Percentiles rank a stretch among this genome's conserved stretches.
These are phyloP conservation scores for Erebia epiphron DNA, from an alignment of 2,888 invertebrate species.

Conservation along the genomic window DNA sequence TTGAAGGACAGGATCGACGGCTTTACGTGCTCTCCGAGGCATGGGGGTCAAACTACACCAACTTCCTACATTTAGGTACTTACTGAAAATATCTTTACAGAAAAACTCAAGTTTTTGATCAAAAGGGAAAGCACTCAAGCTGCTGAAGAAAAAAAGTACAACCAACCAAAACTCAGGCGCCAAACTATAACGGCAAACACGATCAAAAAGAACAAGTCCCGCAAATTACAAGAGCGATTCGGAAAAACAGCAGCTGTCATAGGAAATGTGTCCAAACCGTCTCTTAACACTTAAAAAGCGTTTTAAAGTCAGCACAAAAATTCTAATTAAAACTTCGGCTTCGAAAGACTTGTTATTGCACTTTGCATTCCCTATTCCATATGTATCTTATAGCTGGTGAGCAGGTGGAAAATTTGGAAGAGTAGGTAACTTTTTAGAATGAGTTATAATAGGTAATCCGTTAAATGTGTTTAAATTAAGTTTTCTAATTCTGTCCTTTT, in stretches of 20 bases:
- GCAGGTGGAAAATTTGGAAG: neutral
- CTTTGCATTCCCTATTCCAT: conserved; percentile 18
- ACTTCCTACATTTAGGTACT: no score
- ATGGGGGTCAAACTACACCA: no score
- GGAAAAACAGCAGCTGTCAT: conserved; percentile 20
- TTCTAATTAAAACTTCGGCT: conserved; percentile 35
- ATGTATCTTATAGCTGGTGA: conserved; percentile 9
- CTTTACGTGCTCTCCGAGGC: no score
- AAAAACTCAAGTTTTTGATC: no score
- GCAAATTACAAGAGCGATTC: conserved; percentile 22
- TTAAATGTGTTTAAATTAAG: no score
- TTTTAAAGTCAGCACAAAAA: conserved; percentile 25
- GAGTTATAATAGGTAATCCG: neutral
- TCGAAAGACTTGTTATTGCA: conserved; percentile 32
- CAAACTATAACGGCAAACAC: conserved; percentile 22
- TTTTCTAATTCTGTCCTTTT: no score
- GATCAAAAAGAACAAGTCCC: no score
- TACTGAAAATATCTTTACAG: no score
- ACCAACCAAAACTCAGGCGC: no score
- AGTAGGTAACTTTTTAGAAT: neutral
- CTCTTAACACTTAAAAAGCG: conserved; percentile 23
- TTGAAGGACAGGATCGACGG: no score
- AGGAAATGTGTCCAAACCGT: conserved; percentile 20
- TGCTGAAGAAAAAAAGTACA: no score
- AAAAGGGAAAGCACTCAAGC: no score